These are phyloP conservation scores for Bubo blakistoni DNA, from an alignment of 2,113 vertebrate species.

Conservation along the genomic window DNA sequence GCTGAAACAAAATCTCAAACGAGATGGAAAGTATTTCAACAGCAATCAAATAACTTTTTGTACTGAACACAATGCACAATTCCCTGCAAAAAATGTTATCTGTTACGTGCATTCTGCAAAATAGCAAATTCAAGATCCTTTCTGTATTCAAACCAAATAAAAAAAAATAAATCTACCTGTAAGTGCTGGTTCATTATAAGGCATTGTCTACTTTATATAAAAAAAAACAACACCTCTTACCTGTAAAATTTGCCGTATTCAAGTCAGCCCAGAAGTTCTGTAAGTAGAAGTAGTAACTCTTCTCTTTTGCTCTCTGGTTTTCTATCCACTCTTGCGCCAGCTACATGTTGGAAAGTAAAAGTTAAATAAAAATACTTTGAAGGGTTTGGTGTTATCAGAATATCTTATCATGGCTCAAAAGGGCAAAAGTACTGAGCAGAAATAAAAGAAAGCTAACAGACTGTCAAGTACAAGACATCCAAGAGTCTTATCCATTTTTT, in stretches of 20 bases:
- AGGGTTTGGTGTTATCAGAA: background rate
- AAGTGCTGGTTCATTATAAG: background rate
- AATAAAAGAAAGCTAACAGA: background rate
- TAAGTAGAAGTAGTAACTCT: constrained; percentile 57
- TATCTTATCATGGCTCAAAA: background rate
- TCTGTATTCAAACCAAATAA: background rate
- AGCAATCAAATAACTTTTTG: background rate
- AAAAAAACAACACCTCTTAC: background rate
- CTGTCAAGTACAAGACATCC: background rate
- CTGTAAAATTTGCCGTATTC: constrained; percentile 72
- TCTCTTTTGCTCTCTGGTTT: constrained; percentile 53
- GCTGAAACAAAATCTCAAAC: background rate
- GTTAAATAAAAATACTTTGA: background rate
- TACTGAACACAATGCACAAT: background rate
- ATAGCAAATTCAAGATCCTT: background rate
- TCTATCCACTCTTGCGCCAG: constrained; percentile 74
- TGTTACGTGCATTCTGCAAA: background rate
- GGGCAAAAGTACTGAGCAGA: background rate
- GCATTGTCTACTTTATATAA: background rate
- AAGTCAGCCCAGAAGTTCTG: constrained; percentile 66
- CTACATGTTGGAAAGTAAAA: constrained; percentile 52
- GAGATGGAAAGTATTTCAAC: background rate
- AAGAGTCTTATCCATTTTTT: background rate
- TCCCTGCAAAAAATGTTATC: background rate
- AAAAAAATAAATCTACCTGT: background rate